Conservation (phyloP, 2,888 invertebrate genomes). For the Dinocampus coccinellae region DNA sequence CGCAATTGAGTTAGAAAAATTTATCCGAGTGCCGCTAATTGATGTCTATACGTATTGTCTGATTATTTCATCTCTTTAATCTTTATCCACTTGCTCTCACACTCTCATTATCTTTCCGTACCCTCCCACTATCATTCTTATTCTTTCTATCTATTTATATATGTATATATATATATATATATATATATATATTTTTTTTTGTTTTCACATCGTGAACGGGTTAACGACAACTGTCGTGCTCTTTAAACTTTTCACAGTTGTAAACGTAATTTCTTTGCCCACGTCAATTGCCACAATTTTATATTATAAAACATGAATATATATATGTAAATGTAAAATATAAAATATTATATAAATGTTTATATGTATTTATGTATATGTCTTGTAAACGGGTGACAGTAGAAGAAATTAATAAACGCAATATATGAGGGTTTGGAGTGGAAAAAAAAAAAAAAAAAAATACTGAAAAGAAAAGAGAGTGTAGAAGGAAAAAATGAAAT, state of each 20-base stretch:
- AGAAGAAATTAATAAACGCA: slow-evolving; percentile 2
- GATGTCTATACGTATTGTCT: slow-evolving; percentile 7
- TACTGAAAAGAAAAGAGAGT: too few relatives aligned
- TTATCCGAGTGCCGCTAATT: slow-evolving; percentile 21
- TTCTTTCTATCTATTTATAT: background rate
- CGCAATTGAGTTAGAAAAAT: slow-evolving; percentile 28
- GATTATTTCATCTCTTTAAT: too few relatives aligned
- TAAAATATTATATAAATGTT: background rate
- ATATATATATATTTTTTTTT: background rate
- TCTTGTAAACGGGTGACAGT: background rate
- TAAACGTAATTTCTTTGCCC: background rate
- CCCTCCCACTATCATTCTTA: background rate
- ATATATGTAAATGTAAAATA: too few relatives aligned
- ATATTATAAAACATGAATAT: background rate
- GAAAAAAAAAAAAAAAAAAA: slow-evolving; percentile 2
- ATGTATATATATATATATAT: background rate
- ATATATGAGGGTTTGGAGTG: background rate
- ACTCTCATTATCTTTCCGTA: too few relatives aligned
- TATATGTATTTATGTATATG: background rate
- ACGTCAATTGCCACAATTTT: slow-evolving; percentile 1
- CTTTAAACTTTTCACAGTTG: slow-evolving; percentile 14
- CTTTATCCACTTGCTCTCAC: too few relatives aligned
- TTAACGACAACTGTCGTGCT: slow-evolving; percentile 10
- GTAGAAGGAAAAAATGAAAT: too few relatives aligned
- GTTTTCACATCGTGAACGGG: background rate